A percentile compares a stretch with the other conserved stretches of the same genome.
Conservation (phyloP, 35 echinoderm and acorn worm species). For the Strongylocentrotus purpuratus region DNA sequence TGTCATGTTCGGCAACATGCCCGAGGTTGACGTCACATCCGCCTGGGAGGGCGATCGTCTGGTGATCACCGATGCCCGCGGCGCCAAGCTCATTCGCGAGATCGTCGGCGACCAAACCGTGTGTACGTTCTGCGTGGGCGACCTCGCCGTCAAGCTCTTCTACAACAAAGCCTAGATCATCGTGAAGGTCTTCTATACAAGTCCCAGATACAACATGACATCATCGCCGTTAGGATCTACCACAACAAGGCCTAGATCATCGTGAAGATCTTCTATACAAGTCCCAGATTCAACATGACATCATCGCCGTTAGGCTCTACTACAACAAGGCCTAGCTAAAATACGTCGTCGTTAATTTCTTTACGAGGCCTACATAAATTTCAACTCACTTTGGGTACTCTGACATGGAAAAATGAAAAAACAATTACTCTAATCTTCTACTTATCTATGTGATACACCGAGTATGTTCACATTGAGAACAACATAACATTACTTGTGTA, state of each 20-base stretch:
- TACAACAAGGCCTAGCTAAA: not conserved
- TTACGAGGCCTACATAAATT: too few species aligned
- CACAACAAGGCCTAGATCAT: not conserved
- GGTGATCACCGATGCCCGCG: slow-evolving; percentile 41
- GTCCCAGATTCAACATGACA: too few species aligned
- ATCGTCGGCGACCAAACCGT: slow-evolving; percentile 53
- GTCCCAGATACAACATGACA: too few species aligned
- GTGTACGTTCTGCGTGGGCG: slow-evolving; percentile 22
- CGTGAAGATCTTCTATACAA: too few species aligned
- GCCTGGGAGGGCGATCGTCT: slow-evolving; percentile 61
- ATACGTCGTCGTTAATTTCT: too few species aligned
- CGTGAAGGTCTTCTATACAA: too few species aligned
- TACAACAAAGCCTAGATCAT: not conserved
- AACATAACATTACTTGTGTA: too few species aligned
- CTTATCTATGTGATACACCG: too few species aligned
- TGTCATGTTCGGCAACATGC: not conserved
- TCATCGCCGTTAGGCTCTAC: not conserved
- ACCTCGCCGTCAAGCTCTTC: not conserved
- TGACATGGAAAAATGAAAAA: too few species aligned
- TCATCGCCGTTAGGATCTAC: not conserved
- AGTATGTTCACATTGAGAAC: too few species aligned
- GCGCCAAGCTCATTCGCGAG: slow-evolving; percentile 48
- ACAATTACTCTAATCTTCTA: too few species aligned
- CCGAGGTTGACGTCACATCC: slow-evolving; percentile 41
- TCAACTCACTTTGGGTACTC: too few species aligned